Evolutionary conservation across 2,888 invertebrate genomes (phyloP).

Genomic region (Coenonympha glycerion): DNA sequence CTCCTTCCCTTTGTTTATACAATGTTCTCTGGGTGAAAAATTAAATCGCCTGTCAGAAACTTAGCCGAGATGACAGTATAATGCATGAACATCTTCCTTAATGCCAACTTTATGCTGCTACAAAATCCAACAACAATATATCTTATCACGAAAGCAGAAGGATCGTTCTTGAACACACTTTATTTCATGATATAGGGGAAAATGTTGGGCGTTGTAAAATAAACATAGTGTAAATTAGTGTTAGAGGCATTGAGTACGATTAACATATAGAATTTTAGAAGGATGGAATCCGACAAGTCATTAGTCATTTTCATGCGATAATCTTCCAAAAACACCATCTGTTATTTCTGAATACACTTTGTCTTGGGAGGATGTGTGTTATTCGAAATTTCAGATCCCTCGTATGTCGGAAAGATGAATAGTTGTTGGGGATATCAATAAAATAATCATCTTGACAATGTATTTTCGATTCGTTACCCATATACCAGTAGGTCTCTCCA

Average conservation of each 20-base stretch:
- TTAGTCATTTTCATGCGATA: constrained; percentile 70
- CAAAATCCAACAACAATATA: not conserved
- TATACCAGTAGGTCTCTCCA: no score
- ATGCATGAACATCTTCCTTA: constrained; percentile 49
- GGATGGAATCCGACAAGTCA: constrained; percentile 51
- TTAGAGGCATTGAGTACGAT: constrained; percentile 60
- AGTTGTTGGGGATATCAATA: no score
- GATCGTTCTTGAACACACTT: constrained; percentile 9
- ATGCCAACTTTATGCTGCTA: constrained; percentile 24
- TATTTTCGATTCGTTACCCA: no score
- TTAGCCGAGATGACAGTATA: constrained; percentile 59
- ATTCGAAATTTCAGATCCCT: constrained; percentile 24
- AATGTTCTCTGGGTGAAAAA: constrained; percentile 62
- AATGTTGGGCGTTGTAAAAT: constrained; percentile 50
- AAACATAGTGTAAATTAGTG: constrained; percentile 69
- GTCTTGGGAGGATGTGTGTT: constrained; percentile 26
- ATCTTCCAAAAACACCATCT: constrained; percentile 67
- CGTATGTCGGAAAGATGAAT: constrained; percentile 18
- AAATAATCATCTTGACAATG: no score
- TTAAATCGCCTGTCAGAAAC: constrained; percentile 57
- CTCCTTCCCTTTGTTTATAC: constrained; percentile 56
- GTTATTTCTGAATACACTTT: constrained; percentile 41
- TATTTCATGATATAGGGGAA: constrained; percentile 16
- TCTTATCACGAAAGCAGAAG: constrained; percentile 18
- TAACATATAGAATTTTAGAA: constrained; percentile 58